A percentile compares a stretch with the other conserved stretches of the same genome.
These are phyloP conservation scores for Cochlearius cochlearius DNA, from an alignment of 2,113 vertebrate species.

Conservation along the genomic window DNA sequence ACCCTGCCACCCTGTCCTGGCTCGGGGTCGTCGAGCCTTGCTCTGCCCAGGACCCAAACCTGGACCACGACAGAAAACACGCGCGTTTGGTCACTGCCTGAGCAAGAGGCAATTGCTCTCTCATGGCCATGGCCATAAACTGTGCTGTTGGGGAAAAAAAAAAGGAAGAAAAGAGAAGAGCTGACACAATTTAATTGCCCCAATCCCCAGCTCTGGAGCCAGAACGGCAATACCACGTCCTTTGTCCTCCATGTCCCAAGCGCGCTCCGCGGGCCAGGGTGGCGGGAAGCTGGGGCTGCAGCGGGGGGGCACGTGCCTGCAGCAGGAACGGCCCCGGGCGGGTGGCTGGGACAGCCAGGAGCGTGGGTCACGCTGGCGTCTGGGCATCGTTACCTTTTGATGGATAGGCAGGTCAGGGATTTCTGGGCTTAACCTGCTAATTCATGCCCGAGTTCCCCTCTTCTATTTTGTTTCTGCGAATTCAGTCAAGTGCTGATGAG, in stretches of 20 bases:
- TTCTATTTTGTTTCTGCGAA: slow-evolving; percentile 47
- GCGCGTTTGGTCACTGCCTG: accelerated
- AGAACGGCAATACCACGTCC: neutral
- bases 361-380: neutral
- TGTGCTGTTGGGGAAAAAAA: neutral
- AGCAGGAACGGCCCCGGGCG: neutral
- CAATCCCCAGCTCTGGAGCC: neutral
- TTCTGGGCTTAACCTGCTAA: slow-evolving; percentile 46
- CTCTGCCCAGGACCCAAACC: neutral
- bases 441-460: slow-evolving; percentile 38
- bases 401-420: slow-evolving; percentile 20
- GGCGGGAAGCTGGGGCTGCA: neutral
- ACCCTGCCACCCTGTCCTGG: neutral
- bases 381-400: slow-evolving; percentile 3
- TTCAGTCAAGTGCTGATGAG: slow-evolving; percentile 42
- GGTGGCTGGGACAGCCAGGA: neutral
- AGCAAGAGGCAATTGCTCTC: neutral
- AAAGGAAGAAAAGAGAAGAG: neutral
- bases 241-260: neutral
- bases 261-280: accelerated
- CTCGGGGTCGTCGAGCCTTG: accelerated
- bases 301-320: neutral
- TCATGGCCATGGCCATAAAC: neutral
- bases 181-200: neutral
- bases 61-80: neutral